Conservation (phyloP, 2,113 vertebrate species). For the Mandrillus leucophaeus region DNA sequence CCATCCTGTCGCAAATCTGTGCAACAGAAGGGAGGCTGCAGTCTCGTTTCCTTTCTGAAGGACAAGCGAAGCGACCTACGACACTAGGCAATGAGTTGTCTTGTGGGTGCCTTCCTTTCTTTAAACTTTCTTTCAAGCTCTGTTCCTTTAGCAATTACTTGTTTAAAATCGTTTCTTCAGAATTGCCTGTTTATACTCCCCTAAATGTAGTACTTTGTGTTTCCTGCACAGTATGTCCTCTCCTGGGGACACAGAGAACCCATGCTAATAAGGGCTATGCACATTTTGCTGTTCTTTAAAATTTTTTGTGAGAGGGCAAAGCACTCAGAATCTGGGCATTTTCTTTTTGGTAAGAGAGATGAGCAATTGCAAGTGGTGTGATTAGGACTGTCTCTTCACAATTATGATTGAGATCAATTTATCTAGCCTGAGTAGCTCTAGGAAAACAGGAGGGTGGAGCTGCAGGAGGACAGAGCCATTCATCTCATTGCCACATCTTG, state of each 20-base stretch:
- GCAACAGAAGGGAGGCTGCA: not conserved
- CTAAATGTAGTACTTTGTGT: conserved; percentile 20
- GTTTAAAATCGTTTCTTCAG: conserved; percentile 60
- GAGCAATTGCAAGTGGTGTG: not conserved
- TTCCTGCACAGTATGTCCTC: conserved; percentile 61
- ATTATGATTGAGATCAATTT: conserved; percentile 42
- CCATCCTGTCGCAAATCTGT: too few relatives aligned
- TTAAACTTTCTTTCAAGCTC: not conserved
- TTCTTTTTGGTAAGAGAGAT: conserved; percentile 31
- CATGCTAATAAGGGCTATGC: conserved; percentile 9
- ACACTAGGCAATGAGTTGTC: conserved; percentile 30
- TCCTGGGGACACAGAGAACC: conserved; percentile 41
- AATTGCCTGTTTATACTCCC: conserved; percentile 49
- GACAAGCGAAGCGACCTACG: not conserved
- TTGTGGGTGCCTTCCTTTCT: conserved; percentile 5
- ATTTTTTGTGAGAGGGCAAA: not conserved
- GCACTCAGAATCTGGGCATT: conserved; percentile 28
- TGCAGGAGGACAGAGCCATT: not conserved
- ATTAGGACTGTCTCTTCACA: conserved; percentile 28
- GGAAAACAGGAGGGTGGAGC: not conserved
- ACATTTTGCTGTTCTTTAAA: conserved; percentile 63
- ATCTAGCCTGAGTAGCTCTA: not conserved
- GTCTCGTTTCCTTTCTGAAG: not conserved
- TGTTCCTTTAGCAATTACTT: conserved; percentile 62
- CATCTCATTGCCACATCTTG: not conserved